Evolutionary conservation across 2,888 invertebrate species (phyloP), one percentile per base, ranked within the genome.

Genomic region (Drosophila fungiperda): DNA sequence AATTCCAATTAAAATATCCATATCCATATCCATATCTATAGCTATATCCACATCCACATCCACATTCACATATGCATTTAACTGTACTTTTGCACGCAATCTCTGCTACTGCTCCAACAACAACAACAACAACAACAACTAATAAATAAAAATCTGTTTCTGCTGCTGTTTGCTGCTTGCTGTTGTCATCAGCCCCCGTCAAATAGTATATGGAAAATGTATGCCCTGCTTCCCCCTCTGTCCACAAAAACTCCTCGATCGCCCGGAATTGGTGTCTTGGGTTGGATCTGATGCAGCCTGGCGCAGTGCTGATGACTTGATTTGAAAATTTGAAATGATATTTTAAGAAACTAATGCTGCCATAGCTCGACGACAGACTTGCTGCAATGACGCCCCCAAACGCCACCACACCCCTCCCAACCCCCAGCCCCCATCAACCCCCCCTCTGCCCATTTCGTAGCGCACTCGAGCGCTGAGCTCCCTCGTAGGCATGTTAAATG

Each of bases 401-500:
- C 55, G 38, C 55, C 40, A 11, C 35, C 38, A 23, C 32, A 36
- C 12, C 48, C 1, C 29, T 3, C 42, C 29, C 29, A 6, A 6
- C 1, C 26, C 3, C 26, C 26, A 26, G 26, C 26, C 29, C 1
- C 29, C 29, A 29, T 29, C 29, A 29, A 29, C 29, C 38, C 45
- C 29, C 38, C 45, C 49, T 20, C 20, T 15, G 20, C 66, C 23
- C 48, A 63, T 53, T 26, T 29, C 45, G 61, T 42, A 15, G 65
- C 40, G 15, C 23, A n/a, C 17, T n/a, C 55, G 3, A 49, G 49
- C 54, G 38, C n/a, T 32, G 48, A 49, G 60, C 59, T 69, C 58
- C 71, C 76, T 75, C 68, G 75, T 78, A 84, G 86, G 91, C 91
- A 91, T 91, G 92, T 92, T 91, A 90, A 89, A 90, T 91, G 91